A percentile compares a stretch with the other conserved stretches of the same genome.
Conservation (phyloP, 2,797 vertebrate genomes). For the Syngnathus rostellatus region DNA sequence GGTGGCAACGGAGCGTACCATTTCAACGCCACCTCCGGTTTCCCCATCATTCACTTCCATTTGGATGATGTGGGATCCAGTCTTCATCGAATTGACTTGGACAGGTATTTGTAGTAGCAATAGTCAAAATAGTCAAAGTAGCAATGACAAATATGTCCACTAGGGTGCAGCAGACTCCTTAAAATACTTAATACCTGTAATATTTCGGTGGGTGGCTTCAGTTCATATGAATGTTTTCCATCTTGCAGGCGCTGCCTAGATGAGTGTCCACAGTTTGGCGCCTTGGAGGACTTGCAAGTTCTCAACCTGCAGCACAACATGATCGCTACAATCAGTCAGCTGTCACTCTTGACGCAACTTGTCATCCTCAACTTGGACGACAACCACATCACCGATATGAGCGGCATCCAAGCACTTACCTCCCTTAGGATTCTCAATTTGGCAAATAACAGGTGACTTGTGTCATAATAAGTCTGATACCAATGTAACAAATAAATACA, state of each 20-base stretch:
- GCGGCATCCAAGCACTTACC: slow-evolving; percentile 76
- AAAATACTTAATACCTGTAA: slow-evolving; percentile 5
- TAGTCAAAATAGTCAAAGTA: no score
- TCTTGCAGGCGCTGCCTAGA: slow-evolving; percentile 74
- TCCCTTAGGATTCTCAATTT: slow-evolving; percentile 83
- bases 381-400: slow-evolving; percentile 86
- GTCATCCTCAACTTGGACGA: slow-evolving; percentile 86
- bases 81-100: slow-evolving; percentile 77
- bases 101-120: slow-evolving; percentile 68
- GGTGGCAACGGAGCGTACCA: slow-evolving; percentile 18
- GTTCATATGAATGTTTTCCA: neutral
- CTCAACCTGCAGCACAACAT: slow-evolving; percentile 90
- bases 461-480: neutral
- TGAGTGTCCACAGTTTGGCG: slow-evolving; percentile 77
- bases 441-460: slow-evolving; percentile 87
- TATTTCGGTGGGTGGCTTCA: neutral
- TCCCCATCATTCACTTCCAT: slow-evolving; percentile 64
- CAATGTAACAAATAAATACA: no score
- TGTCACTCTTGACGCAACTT: slow-evolving; percentile 80
- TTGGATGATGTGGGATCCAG: slow-evolving; percentile 68
- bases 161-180: slow-evolving; percentile 61
- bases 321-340: slow-evolving; percentile 80
- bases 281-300: slow-evolving; percentile 76
- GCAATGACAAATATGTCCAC: slow-evolving; percentile 39
- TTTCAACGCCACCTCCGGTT: slow-evolving; percentile 36